Evolutionary conservation across 35 echinoderm and acorn worm genomes (phyloP).

Genomic region (Ophioderma brevispina): DNA sequence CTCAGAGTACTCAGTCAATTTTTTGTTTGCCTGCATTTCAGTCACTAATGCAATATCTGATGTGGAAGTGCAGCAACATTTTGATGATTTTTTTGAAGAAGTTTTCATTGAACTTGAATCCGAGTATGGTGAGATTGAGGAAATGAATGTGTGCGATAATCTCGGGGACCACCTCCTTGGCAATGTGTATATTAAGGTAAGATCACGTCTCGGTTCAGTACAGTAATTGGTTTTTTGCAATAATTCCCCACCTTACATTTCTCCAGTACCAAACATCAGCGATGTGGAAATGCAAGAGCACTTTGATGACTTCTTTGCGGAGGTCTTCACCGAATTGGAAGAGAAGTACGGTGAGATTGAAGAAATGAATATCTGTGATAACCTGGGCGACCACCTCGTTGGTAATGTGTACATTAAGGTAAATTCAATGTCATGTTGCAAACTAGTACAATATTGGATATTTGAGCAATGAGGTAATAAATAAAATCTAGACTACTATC

Average conservation of each 20-base stretch:
- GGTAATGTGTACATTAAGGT: conserved; percentile 99
- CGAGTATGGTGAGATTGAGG: background rate
- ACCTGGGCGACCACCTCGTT: conserved; percentile 93
- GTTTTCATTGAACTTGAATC: background rate
- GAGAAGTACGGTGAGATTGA: conserved; percentile 98
- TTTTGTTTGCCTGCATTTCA: too few species aligned
- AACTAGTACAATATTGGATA: too few species aligned
- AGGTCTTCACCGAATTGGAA: conserved; percentile 92
- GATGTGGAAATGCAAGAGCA: conserved; percentile 98
- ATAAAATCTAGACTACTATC: too few species aligned
- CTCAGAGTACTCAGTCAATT: too few species aligned
- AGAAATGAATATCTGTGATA: conserved; percentile 99
- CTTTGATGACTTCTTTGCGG: conserved; percentile 99
- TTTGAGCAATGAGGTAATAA: too few species aligned
- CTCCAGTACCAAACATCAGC: conserved; percentile 80
- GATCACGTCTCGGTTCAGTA: too few species aligned
- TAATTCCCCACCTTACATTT: background rate
- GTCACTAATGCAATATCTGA: too few species aligned
- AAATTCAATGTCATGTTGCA: too few species aligned
- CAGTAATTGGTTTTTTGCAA: too few species aligned
- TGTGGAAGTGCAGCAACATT: background rate
- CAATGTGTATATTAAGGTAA: background rate
- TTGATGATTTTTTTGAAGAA: background rate
- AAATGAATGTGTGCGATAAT: background rate
- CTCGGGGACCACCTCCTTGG: background rate